A percentile compares a stretch with the other conserved stretches of the same genome.
Evolutionary conservation across 92 coral and sea anemone species (phyloP).

Genomic region (Siderastrea radians): DNA sequence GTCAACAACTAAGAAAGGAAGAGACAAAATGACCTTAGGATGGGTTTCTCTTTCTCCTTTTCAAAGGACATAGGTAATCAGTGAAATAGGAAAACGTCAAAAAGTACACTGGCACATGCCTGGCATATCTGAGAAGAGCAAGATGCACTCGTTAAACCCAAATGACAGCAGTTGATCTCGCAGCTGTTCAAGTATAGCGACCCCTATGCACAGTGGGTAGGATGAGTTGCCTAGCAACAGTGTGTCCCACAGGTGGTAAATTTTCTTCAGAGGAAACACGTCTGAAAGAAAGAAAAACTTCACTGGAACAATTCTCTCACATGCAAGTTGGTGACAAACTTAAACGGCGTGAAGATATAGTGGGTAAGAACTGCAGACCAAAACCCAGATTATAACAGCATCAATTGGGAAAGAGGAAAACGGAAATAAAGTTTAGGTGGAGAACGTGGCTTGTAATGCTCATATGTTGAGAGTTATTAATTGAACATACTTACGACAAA

Average conservation of each 20-base stretch:
- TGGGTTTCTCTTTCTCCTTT: too few species aligned
- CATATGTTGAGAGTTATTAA: neutral
- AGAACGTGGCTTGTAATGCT: neutral
- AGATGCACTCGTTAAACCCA: slow-evolving; percentile 98
- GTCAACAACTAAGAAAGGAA: slow-evolving; percentile 77
- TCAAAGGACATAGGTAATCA: neutral
- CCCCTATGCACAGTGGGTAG: slow-evolving; percentile 98
- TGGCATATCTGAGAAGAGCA: slow-evolving; percentile 99
- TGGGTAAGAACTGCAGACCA: neutral
- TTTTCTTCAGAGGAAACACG: slow-evolving; percentile 97
- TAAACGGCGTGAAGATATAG: neutral
- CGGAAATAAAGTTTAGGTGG: too few species aligned
- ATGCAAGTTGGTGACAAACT: neutral
- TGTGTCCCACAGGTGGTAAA: slow-evolving; percentile 97
- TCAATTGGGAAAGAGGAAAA: neutral
- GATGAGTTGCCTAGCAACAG: slow-evolving; percentile 97
- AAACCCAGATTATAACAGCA: neutral
- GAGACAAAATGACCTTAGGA: neutral
- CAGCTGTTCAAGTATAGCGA: slow-evolving; percentile 96
- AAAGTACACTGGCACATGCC: slow-evolving; percentile 45
- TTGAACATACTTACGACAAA: slow-evolving; percentile 89
- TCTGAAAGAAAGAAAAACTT: slow-evolving; percentile 57
- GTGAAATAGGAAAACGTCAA: neutral
- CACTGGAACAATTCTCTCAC: neutral
- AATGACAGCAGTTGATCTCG: slow-evolving; percentile 95